Evolutionary conservation across 2,888 invertebrate genomes (phyloP), one percentile per base, ranked within the genome.

Genomic region (Conistra vaccinii): DNA sequence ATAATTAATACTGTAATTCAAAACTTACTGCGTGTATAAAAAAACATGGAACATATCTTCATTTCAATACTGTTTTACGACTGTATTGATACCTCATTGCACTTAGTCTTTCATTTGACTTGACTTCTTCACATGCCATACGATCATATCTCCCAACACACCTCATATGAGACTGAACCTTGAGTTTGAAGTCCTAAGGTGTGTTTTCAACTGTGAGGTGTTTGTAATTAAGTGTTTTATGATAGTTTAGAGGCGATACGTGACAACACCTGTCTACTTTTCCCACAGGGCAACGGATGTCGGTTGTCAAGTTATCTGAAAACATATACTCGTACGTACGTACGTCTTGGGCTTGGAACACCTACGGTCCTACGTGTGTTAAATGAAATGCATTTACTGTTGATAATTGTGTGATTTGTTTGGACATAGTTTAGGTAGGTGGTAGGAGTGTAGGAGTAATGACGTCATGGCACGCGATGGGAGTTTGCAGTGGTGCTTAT

Each of bases 181-280:
- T 82, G 39, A 61, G 0, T 2, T 7, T 66, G 42, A 72, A 81
- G 57, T 1, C 0, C 0, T 86, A 90, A 48, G 75, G 89, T 85
- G 26, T 29, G 72, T 61, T 87, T 85, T 88, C 0, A 23, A 29
- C 29, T 85, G 66, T 17, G 4, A 1, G 3, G 29, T 29, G 14
- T 45, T n/a, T 80, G 84, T 78, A 91, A 90, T 92, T 92, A 92
- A 90, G 89, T 88, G 86, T 87, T 90, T 87, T 84, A 86, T 86
- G 84, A 84, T 87, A 86, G 87, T 89, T 87, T 86, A 90, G n/a
- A 88, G 86, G 89, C 90, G 94, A 93, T 94, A 94, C 93, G 91
- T 93, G 94, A 93, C 91, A 93, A 89, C 96, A 96, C 96, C 96
- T 96, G 96, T 93, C 93, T 86, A 85, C 92, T 95, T 96, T 96